Evolutionary conservation across 2,888 invertebrate species (phyloP), one percentile per base, ranked within the genome.

Genomic region (Apotomis capreana): DNA sequence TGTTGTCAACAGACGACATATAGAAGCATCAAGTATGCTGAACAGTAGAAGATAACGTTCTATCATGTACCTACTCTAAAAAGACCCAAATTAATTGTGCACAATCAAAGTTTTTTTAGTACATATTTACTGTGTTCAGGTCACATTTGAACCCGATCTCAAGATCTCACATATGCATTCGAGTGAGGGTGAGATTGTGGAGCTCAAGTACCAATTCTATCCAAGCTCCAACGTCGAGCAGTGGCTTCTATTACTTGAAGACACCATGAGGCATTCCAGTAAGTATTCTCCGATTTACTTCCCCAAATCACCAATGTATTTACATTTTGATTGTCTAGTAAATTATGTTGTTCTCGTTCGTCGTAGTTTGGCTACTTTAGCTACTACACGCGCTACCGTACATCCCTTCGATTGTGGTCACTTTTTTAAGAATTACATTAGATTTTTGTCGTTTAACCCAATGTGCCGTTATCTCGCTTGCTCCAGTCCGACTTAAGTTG

Each of bases 121-220:
- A 26, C 2, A 9, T 49, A 8, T 54, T 8, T 58, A n/a, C 26
- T 26, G 67, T 26, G 60, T 68, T 6, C 79, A 95, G 94, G 94
- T 97, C 69, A 94, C 94, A 0, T 97, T 97, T 88, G 95, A 96
- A 80, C 88, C 91, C 0, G 96, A 97, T 81, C 84, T 96, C 59
- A 89, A 94, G 81, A 97, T 97, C 77, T 95, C 95, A 0, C 94
- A 94, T 76, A 97, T 97, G 96, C 96, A 94, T 82, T 96, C 96
- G 0, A 95, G 95, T 9, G 97, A 97, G 82, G 96, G 96, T 0
- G 97, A 97, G 85, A 94, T 95, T 55, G 96, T 97, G 0, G 90
- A 93, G 1, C 90, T 97, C 36, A 92, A 92, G 67, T 95, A 96
- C 73, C 87, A 94, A 26, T 94, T 97, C 78, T 95, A 95, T 79